Conservation (phyloP, 2,113 vertebrate genomes). For the Dendropsophus ebraccatus region DNA sequence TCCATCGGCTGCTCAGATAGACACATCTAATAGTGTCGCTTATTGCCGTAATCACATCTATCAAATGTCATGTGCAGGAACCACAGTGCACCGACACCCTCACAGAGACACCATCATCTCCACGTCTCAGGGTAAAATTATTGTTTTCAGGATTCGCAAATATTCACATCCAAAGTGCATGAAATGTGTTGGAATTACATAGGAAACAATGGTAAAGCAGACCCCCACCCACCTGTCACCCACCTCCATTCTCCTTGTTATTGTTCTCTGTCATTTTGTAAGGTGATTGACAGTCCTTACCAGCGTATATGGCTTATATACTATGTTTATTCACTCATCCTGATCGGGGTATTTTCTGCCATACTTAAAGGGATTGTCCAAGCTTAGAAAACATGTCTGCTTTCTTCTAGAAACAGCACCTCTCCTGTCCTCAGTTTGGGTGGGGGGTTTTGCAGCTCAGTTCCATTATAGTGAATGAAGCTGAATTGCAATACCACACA, state of each 20-base stretch:
- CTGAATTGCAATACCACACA: too few species aligned
- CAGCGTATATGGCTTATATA: too few species aligned
- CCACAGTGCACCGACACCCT: background rate
- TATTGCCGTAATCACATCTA: background rate
- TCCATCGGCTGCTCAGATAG: background rate
- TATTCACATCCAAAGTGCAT: background rate
- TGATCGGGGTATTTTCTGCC: too few species aligned
- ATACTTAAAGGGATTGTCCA: too few species aligned
- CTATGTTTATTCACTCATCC: too few species aligned
- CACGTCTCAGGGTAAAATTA: background rate
- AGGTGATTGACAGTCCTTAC: too few species aligned
- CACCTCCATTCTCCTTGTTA: background rate
- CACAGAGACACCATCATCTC: background rate
- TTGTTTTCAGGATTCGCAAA: background rate
- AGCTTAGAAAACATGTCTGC: too few species aligned
- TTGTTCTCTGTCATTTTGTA: background rate
- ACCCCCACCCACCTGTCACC: background rate
- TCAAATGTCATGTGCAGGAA: background rate
- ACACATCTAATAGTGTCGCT: background rate
- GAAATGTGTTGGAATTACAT: background rate
- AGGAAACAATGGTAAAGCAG: background rate
- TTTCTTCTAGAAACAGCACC: too few species aligned
- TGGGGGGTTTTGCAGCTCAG: too few species aligned
- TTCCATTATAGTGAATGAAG: too few species aligned
- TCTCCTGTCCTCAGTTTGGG: too few species aligned